Evolutionary conservation across 2,888 invertebrate genomes (phyloP), one percentile per base, ranked within the genome.

Genomic region (Nemoura dubitans): DNA sequence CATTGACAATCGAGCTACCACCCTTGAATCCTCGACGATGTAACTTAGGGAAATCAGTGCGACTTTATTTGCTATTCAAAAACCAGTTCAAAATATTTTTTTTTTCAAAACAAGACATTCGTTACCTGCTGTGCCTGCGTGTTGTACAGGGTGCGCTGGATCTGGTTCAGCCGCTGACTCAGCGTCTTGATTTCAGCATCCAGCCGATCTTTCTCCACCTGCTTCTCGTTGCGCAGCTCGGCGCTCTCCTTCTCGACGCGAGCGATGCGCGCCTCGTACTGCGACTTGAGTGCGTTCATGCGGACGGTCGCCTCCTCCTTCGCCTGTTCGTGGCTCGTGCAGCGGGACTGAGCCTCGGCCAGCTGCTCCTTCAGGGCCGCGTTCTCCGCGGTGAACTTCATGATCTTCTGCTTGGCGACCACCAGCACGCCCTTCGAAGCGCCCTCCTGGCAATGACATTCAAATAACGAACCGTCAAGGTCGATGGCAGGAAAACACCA

Each of bases 391-490:
- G 95, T 95, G 42, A 96, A 91, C 88, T 94, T 94, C 89, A 95
- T 94, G 87, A 96, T 96, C 90, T 95, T 95, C 87, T 94, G 94
- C 90, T 96, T 95, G 0, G 96, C 96, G 89, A 95, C 96, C 90
- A 95, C 95, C 76, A 96, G 92, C 10, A 96, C 93, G 86, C 93
- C 93, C 90, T 94, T 95, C 0, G 94, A 94, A 83, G 94, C 93
- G 87, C 95, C 94, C 88, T 95, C 95, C n/a, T n/a, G n/a, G n/a
- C n/a, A n/a, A n/a, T n/a, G n/a, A n/a, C n/a, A n/a, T n/a, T n/a
- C n/a, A n/a, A n/a, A n/a, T n/a, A n/a, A n/a, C n/a, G n/a, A n/a
- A n/a, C n/a, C n/a, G n/a, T n/a, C n/a, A n/a, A n/a, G n/a, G n/a
- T n/a, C n/a, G n/a, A n/a, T n/a, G n/a, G n/a, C n/a, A n/a, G n/a